Base-by-base conservation (phyloP, 2,888 invertebrate genomes). In the Mesorhabditis sp. region DNA sequence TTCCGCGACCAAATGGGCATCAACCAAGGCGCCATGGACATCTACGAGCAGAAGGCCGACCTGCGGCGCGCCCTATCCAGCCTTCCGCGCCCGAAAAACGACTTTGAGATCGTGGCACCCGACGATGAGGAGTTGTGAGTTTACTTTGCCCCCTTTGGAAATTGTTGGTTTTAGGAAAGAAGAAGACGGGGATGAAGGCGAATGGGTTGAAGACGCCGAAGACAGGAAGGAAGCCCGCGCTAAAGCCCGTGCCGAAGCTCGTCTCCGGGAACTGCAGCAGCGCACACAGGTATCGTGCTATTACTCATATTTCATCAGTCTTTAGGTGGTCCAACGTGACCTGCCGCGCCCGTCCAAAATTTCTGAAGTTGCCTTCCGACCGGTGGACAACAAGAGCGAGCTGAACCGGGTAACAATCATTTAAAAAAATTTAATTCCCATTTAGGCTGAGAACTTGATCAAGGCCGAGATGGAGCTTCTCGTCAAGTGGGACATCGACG, bases 61-160 rank as follows among this genome's bases (percentile, higher is more conserved):
- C 89, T 95, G 42, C 90, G 91, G 63, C 90, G 90, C 74, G 92
- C 93, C 0, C 88, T 97, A 43, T 91, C 91, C 43, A 88, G 91
- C 0, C 88, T 99, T 71, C 98, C 98, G 2, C 87, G 90, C 2
- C 97, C 98, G 0, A 92, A 92, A 80, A 97, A 99, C 86, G 97
- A 99, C 88, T 99, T 95, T 87, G 97, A 98, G 88, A 78, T 95
- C 97, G 95, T 97, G 62, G 93, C 96, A 13, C 95, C 96, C 0
- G 95, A 95, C 74, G 86, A 86, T 58, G 86, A 83, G 28, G 72
- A 72, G 61, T 66, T 63, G 15, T n/a, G 6, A 50, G 58, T 50
- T 50, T 50, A 13, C n/a, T 50, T 50, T 4, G 45, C 42, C 42
- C 13, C 5, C 13, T 7, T 6, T 45, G 45, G 45, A 66, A 15